Evolutionary conservation across 1,140 invertebrate genomes (phyloP).

Genomic region (Pachypsylla venusta): DNA sequence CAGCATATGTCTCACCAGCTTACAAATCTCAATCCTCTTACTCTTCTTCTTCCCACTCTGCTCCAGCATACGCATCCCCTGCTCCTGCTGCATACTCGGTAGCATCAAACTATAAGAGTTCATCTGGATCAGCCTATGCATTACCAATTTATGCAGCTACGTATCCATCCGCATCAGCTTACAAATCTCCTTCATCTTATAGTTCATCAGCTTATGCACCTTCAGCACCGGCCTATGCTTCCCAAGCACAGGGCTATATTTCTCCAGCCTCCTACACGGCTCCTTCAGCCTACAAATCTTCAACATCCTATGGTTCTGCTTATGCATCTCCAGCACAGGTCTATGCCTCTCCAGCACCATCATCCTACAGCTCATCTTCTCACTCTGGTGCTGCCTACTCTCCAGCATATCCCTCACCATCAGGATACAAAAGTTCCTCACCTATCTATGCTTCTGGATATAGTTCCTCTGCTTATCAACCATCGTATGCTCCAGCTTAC

Average conservation of each 20-base stretch:
- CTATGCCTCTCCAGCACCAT: background rate
- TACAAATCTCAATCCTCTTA: background rate
- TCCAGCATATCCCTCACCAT: background rate
- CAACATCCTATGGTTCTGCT: no score
- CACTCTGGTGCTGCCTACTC: background rate
- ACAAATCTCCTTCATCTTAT: background rate
- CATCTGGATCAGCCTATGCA: no score
- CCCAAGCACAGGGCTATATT: background rate
- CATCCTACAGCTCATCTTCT: background rate
- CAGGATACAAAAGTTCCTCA: background rate
- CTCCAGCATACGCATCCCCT: background rate
- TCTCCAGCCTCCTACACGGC: background rate
- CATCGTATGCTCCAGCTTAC: conserved; percentile 3
- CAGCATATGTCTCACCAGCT: background rate
- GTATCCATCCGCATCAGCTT: background rate
- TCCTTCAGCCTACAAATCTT: background rate
- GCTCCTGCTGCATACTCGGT: no score
- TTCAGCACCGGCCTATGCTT: background rate
- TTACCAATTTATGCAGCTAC: no score
- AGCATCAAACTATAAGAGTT: no score
- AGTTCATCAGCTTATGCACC: background rate
- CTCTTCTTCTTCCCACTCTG: background rate
- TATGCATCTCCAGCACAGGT: background rate
- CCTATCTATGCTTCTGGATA: background rate
- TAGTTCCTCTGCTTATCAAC: background rate